These are phyloP conservation scores for Saturnia japonica DNA, from an alignment of 2,888 invertebrate species.

Conservation along the genomic window DNA sequence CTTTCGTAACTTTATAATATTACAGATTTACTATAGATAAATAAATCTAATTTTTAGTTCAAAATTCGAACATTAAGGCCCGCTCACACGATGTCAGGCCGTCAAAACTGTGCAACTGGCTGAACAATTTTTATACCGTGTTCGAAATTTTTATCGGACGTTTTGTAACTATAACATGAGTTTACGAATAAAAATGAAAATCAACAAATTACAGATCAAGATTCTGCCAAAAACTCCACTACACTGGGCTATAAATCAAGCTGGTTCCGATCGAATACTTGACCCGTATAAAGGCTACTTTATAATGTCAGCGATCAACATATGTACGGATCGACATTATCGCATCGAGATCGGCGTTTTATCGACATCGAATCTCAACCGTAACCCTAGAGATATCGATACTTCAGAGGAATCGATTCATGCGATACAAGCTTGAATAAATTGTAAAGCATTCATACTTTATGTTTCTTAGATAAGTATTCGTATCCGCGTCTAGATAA, in stretches of 20 bases:
- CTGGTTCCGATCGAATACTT: constrained; percentile 28
- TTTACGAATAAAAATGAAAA: no score
- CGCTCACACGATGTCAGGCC: no score
- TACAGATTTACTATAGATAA: no score
- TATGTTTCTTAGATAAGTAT: constrained; percentile 24
- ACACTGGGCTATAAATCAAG: constrained; percentile 40
- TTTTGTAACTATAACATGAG: no score
- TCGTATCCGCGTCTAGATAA: constrained; percentile 16
- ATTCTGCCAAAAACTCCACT: neutral
- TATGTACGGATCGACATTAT: constrained; percentile 64
- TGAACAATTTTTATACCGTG: no score
- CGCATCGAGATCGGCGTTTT: constrained; percentile 56
- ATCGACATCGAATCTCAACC: constrained; percentile 63
- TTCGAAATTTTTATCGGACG: no score
- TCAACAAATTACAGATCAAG: neutral
- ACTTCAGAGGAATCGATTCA: constrained; percentile 52
- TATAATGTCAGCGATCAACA: constrained; percentile 63
- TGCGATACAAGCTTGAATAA: constrained; percentile 47
- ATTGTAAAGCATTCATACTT: constrained; percentile 42
- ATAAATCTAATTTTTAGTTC: no score
- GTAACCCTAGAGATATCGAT: constrained; percentile 51
- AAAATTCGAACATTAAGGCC: no score
- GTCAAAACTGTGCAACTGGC: no score
- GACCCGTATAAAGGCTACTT: constrained; percentile 57
- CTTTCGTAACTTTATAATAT: no score